Evolutionary conservation across 2,888 invertebrate genomes (phyloP).

Genomic region (Campoplex capitator): DNA sequence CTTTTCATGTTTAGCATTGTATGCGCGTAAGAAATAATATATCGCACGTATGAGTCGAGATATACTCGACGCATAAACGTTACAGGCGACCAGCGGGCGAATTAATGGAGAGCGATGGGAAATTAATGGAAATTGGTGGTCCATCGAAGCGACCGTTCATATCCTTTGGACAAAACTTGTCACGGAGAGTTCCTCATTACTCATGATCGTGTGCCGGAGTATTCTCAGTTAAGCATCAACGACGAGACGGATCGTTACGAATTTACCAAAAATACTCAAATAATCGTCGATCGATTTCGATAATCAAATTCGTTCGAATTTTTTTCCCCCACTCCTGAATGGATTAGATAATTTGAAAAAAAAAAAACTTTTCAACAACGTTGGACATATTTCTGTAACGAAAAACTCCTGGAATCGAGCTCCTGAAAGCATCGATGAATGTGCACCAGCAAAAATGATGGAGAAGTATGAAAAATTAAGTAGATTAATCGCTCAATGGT

Average conservation of each 20-base stretch:
- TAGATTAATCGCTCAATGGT: neutral
- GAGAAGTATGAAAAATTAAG: neutral
- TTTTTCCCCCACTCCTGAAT: neutral
- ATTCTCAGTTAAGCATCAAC: conserved; percentile 1
- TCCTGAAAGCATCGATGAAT: neutral
- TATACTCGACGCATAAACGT: neutral
- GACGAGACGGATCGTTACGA: neutral
- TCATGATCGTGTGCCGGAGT: conserved; percentile 21
- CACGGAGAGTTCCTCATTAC: neutral
- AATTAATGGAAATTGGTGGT: conserved; percentile 51
- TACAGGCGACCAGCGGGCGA: conserved; percentile 1
- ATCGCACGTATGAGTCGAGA: neutral
- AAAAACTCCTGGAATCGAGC: neutral
- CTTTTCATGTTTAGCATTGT: conserved; percentile 40
- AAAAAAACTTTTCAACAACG: neutral
- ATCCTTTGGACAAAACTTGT: conserved; percentile 21
- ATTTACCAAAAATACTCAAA: neutral
- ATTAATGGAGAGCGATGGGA: conserved; percentile 39
- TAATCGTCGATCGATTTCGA: neutral
- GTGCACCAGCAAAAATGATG: neutral
- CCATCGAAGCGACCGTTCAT: conserved; percentile 24
- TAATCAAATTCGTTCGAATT: neutral
- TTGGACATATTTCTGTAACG: neutral
- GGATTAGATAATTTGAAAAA: neutral
- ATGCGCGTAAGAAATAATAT: conserved; percentile 40